Evolutionary conservation across 2,113 vertebrate species (phyloP), one percentile per base, ranked within the genome.

Genomic region (Euleptes europaea): DNA sequence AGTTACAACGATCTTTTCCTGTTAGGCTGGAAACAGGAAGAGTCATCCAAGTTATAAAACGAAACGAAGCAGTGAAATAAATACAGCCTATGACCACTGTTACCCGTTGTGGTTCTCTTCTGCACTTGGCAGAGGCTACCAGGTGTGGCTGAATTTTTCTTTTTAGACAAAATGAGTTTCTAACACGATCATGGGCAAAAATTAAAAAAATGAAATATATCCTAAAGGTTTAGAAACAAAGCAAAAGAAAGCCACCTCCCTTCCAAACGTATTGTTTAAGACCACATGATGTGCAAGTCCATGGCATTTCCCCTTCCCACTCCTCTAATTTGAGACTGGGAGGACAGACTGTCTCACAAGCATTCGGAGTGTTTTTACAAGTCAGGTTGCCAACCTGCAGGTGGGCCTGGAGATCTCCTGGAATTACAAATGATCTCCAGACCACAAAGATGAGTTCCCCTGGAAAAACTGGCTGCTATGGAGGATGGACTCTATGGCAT

Each of bases 101-200:
- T 51, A 8, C 33, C 31, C 74, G 0, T 38, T n/a, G 10, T 65
- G 31, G 1, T 26, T 35, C 78, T 42, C 31, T 4, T 1, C 44
- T 23, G 5, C 9, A 38, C 11, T 0, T 35, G 12, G 19, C 47
- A 60, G 31, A 17, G 8, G 23, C 0, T 23, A 82, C 19, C 0
- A 0, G 13, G 78, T 82, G 21, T 2, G 4, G 35, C 15, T 28
- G 60, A 63, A 63, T 10, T 63, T 63, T 63, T 31, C 70, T 15
- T 35, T 51, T 72, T 60, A 17, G 23, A 72, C 51, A 54, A 54
- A 82, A 44, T 40, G 31, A 42, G 26, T 57, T 82, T 72, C 17
- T 42, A 47, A 21, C 54, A 19, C 19, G 57, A 33, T 4, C 33
- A 35, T 65, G 15, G 57, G 35, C 17, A 67, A 26, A 38, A 38